These are phyloP conservation scores for mouse (Mus musculus) DNA, from an alignment of 2,113 vertebrate genomes.

Conservation along the genomic window DNA sequence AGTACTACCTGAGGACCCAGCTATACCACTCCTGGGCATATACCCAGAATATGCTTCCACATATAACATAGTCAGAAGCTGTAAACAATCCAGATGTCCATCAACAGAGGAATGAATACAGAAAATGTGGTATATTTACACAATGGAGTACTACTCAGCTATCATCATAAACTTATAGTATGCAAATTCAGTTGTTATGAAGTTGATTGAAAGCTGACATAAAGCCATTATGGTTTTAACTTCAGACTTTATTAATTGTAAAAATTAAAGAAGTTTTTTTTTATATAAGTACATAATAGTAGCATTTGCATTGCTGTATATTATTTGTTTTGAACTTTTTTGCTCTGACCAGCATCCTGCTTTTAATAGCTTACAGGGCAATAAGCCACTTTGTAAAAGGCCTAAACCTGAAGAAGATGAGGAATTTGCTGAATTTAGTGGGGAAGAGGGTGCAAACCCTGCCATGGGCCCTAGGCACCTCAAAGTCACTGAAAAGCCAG, in stretches of 20 bases:
- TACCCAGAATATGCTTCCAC: no score
- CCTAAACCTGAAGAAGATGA: constrained; percentile 90
- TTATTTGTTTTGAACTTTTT: constrained; percentile 82
- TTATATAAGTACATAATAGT: constrained; percentile 75
- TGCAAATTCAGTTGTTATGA: neutral
- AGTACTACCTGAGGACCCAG: no score
- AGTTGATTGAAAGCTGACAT: neutral
- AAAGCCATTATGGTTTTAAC: neutral
- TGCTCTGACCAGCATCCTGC: constrained; percentile 84
- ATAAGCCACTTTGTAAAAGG: constrained; percentile 93
- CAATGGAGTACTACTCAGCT: no score
- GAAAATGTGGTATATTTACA: no score
- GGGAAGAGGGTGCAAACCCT: constrained; percentile 77
- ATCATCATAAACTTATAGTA: neutral
- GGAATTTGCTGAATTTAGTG: constrained; percentile 81
- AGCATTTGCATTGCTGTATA: constrained; percentile 74
- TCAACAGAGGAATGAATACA: no score
- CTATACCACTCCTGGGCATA: no score
- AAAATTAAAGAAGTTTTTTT: constrained; percentile 55
- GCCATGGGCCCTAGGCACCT: constrained; percentile 78
- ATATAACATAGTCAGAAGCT: no score
- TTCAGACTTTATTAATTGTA: neutral
- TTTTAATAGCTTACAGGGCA: constrained; percentile 87
- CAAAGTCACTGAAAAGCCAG: constrained; percentile 84
- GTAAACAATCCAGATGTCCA: no score